These are phyloP conservation scores for Dione vanillae DNA, from an alignment of 2,888 invertebrate genomes.

Conservation along the genomic window DNA sequence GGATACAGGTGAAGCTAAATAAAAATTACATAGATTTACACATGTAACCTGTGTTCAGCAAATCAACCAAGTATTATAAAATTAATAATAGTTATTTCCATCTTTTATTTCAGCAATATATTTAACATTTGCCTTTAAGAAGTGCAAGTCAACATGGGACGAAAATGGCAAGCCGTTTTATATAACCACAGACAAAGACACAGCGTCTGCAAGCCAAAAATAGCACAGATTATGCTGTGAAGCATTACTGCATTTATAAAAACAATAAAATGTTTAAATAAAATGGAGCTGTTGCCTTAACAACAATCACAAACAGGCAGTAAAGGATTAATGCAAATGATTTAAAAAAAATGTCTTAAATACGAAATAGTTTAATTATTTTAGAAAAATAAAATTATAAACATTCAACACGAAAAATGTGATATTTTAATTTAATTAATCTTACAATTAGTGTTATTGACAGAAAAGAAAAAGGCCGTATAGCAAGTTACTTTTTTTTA, in stretches of 20 bases:
- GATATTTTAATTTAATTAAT: neutral
- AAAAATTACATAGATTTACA: no score
- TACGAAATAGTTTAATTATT: neutral
- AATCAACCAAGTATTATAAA: no score
- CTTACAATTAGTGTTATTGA: no score
- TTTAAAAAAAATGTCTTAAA: neutral
- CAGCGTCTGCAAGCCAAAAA: conserved; percentile 20
- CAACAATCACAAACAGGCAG: neutral
- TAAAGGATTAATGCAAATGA: neutral
- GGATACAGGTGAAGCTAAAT: no score
- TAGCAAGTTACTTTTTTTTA: no score
- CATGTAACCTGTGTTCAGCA: no score
- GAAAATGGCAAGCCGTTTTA: conserved; percentile 76
- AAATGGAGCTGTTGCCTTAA: neutral
- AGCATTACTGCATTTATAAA: conserved; percentile 2
- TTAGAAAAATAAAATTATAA: neutral
- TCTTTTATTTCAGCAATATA: conserved; percentile 86
- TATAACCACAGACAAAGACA: conserved; percentile 17
- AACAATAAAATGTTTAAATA: neutral
- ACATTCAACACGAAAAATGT: neutral
- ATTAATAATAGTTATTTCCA: neutral
- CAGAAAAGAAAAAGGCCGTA: no score
- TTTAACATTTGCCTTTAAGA: conserved; percentile 90
- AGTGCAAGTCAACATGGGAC: conserved; percentile 86
- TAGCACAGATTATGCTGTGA: conserved; percentile 7